phyloP scores from a whole-genome alignment of 2,797 vertebrate genomes.

The Cuculus canorus region DNA sequence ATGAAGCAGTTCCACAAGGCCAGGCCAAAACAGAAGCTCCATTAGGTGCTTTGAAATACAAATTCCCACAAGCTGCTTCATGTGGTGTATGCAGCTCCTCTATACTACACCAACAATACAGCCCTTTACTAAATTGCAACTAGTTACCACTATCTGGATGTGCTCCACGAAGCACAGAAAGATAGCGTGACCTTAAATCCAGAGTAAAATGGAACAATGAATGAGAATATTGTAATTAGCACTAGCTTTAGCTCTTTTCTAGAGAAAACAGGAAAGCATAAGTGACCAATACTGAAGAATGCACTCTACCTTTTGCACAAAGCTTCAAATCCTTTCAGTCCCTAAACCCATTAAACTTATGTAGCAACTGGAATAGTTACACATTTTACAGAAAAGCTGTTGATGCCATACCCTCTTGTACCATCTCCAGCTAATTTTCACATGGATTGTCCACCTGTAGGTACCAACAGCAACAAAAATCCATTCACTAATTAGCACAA shows the following conservation, averaged over 20 bases:
- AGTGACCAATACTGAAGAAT: not conserved
- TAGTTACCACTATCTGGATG: not conserved
- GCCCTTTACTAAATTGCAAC: not conserved
- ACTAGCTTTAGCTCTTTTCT: not conserved
- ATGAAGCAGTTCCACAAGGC: not conserved
- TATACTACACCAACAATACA: not conserved
- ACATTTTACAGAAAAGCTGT: no score
- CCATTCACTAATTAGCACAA: not conserved
- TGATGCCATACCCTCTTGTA: no score
- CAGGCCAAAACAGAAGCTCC: not conserved
- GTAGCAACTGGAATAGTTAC: not conserved
- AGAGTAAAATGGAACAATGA: not conserved
- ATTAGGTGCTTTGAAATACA: not conserved
- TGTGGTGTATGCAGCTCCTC: not conserved
- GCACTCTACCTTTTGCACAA: not conserved
- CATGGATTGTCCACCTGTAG: not conserved
- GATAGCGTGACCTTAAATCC: not conserved
- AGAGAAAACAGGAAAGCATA: not conserved
- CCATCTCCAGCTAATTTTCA: no score
- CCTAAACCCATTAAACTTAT: not conserved
- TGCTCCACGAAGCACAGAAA: not conserved
- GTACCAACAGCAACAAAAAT: not conserved
- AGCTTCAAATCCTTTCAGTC: not conserved
- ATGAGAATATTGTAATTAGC: not conserved
- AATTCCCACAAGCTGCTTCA: not conserved